Percentiles rank a stretch among this genome's conserved stretches.
Conservation (phyloP, 2,797 vertebrate genomes). For the Enteromius argenteus region DNA sequence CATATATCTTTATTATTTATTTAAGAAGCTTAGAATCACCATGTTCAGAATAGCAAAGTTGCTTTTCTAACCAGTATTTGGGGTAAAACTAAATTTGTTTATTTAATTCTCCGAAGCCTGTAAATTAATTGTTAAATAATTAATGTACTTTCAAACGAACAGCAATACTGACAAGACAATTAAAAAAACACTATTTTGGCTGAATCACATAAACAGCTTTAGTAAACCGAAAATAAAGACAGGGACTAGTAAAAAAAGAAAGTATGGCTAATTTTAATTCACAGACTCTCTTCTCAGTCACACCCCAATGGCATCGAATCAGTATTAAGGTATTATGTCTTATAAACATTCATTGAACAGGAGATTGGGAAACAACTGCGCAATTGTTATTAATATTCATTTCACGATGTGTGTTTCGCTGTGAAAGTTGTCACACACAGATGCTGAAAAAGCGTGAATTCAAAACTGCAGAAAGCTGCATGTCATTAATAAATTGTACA, state of each 20-base stretch:
- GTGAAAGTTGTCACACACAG: slow-evolving; percentile 6
- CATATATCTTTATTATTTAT: slow-evolving; percentile 4
- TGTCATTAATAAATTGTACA: background rate
- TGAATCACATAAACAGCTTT: background rate
- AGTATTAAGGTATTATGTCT: slow-evolving; percentile 25
- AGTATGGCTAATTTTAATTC: slow-evolving; percentile 13
- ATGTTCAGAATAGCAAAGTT: background rate
- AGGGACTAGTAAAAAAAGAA: background rate
- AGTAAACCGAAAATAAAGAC: background rate
- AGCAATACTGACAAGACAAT: background rate
- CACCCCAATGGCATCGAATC: slow-evolving; percentile 8
- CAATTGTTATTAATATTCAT: slow-evolving; percentile 13
- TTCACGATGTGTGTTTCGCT: background rate
- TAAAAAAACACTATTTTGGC: background rate
- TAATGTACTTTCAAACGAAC: slow-evolving; percentile 5
- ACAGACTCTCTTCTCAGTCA: slow-evolving; percentile 12
- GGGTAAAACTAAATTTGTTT: background rate
- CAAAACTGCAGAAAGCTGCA: background rate
- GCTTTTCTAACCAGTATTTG: background rate
- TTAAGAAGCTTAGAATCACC: background rate
- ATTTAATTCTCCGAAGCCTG: background rate
- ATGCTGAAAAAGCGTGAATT: background rate
- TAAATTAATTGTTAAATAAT: slow-evolving; percentile 14
- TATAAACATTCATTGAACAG: slow-evolving; percentile 15
- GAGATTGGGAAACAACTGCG: background rate